These are phyloP conservation scores for Melanotaenia maccullochi DNA, from an alignment of 2,797 vertebrate genomes.

Conservation along the genomic window DNA sequence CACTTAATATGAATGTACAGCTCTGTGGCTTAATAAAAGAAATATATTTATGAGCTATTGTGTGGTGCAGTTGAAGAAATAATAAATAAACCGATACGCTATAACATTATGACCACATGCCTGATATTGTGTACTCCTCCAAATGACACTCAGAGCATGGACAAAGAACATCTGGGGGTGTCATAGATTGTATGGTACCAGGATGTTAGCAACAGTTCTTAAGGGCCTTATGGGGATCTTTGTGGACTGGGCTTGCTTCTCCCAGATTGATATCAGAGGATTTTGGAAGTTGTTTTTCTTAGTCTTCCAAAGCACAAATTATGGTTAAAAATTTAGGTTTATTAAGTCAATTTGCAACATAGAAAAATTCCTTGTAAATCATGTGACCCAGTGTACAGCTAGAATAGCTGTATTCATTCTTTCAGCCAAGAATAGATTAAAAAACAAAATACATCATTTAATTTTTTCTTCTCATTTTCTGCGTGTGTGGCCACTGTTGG, in stretches of 20 bases:
- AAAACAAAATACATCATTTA: background rate
- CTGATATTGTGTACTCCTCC: background rate
- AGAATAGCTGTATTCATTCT: background rate
- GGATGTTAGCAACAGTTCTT: background rate
- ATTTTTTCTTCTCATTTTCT: slow-evolving; percentile 23
- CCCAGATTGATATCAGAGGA: background rate
- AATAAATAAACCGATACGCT: background rate
- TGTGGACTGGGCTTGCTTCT: background rate
- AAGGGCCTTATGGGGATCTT: background rate
- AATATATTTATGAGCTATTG: slow-evolving; percentile 11
- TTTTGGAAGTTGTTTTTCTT: background rate
- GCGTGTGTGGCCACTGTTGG: slow-evolving; percentile 45
- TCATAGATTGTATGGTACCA: background rate
- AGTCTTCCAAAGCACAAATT: background rate
- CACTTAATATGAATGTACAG: slow-evolving; percentile 10
- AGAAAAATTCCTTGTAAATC: background rate
- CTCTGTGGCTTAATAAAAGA: slow-evolving; percentile 18
- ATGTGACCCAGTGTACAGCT: no score
- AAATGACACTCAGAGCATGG: background rate
- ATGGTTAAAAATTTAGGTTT: background rate
- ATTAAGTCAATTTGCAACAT: background rate
- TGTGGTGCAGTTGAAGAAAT: slow-evolving; percentile 14
- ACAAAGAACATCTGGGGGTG: background rate
- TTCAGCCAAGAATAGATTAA: background rate
- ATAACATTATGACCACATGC: background rate